Evolutionary conservation across 2,113 vertebrate species (phyloP).

Genomic region (Rhineura floridana): DNA sequence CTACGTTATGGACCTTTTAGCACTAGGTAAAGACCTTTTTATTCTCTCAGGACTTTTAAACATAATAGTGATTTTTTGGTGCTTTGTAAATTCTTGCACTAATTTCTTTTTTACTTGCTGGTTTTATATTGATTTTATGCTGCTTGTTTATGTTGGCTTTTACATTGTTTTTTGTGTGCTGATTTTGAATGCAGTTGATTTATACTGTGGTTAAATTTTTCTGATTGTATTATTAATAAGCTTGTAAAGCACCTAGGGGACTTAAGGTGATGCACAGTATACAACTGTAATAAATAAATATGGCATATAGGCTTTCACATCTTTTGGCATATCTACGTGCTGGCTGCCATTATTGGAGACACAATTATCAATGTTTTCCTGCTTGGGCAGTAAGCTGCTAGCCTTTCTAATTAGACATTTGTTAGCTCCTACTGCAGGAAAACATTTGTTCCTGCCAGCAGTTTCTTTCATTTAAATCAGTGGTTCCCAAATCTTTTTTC

Average conservation of each 20-base stretch:
- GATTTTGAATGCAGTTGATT: neutral
- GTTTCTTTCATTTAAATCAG: neutral
- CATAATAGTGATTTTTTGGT: neutral
- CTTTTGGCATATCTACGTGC: neutral
- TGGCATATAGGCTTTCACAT: neutral
- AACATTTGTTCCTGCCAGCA: neutral
- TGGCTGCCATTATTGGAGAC: neutral
- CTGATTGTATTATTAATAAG: neutral
- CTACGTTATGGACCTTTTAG: too few species aligned
- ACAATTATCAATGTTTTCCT: constrained; percentile 7
- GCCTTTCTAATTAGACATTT: constrained; percentile 3
- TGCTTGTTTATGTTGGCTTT: neutral
- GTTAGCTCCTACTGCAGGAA: constrained; percentile 3
- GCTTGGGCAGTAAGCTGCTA: neutral
- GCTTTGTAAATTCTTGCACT: neutral
- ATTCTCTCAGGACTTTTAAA: too few species aligned
- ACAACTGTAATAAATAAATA: neutral
- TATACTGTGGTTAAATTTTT: neutral
- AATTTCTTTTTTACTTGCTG: neutral
- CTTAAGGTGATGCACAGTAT: neutral
- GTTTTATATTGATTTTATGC: neutral
- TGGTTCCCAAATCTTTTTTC: too few species aligned
- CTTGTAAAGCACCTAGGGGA: neutral
- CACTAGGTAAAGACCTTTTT: too few species aligned
- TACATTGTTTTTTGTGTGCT: neutral